Conservation (phyloP, 2,888 invertebrate species). For the Microctonus aethiopoides region DNA sequence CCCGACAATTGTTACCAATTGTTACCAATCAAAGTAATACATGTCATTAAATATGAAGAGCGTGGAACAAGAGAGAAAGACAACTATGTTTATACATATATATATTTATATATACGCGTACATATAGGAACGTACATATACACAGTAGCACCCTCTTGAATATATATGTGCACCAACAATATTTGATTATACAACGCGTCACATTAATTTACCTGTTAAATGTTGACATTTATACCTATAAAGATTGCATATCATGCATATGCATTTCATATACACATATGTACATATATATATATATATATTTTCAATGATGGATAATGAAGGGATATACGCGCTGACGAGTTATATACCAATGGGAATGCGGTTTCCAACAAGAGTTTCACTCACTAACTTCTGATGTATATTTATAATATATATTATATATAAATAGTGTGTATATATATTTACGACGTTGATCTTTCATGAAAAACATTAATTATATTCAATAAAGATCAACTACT, state of each 20-base stretch:
- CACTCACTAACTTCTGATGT: no score
- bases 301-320: not conserved
- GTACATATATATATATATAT: not conserved
- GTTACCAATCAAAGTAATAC: slow-evolving; percentile 65
- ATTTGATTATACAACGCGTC: slow-evolving; percentile 21
- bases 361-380: not conserved
- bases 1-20: slow-evolving; percentile 66
- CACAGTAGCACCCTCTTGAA: slow-evolving; percentile 40
- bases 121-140: slow-evolving; percentile 48
- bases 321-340: not conserved
- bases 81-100: not conserved
- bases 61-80: not conserved
- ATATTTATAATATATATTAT: no score
- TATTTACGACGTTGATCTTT: not conserved
- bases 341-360: not conserved
- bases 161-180: slow-evolving; percentile 34
- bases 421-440: no score
- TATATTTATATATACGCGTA: slow-evolving; percentile 31
- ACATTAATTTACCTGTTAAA: slow-evolving; percentile 41
- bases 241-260: not conserved
- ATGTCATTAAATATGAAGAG: slow-evolving; percentile 54
- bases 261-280: no score
- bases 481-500: not conserved
- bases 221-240: slow-evolving; percentile 38
- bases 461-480: not conserved